Evolutionary conservation across 2,113 vertebrate species (phyloP), one percentile per base, ranked within the genome.

Genomic region (Heliornis fulica): DNA sequence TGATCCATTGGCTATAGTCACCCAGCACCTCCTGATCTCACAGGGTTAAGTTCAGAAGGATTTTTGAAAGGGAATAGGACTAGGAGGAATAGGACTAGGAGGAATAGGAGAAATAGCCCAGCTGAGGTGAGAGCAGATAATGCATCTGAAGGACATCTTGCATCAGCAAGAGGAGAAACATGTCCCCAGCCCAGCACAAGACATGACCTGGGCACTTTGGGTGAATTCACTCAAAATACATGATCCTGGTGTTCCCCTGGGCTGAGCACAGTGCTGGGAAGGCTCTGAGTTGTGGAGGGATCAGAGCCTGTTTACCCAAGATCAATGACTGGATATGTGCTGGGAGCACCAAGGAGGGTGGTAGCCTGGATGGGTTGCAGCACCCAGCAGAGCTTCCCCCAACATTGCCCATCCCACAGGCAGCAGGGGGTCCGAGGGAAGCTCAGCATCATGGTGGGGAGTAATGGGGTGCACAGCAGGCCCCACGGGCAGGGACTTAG

Each of bases 371-470:
- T 0, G 1, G 34, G 40, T 48, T 54, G 69, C 69, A 54, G 40
- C 15, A 36, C 20, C 9, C 66, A 34, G 43, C 53, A 54, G 69
- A 72, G 43, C 23, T 23, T 51, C 20, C 51, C 19, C 26, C 4
- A n/a, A 6, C 34, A 32, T 2, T 48, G 60, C 26, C 75, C 31
- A n/a, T 36, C 8, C 21, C 3, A 3, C 34, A 69, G 48, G 7
- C 23, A 41, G 22, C 0, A 0, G 9, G 11, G 41, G 26, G 11
- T 6, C 32, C 6, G 1, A 32, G 22, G 63, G 40, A 11, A 29
- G 71, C 54, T 75, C 41, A 57, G 54, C 4, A 8, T 18, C 36
- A 7, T 32, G 50, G 50, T 19, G 10, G 69, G 28, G 48, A 22
- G 15, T 9, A 10, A 1, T 13, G 45, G 34, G 84, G 43, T 22